phyloP scores from a whole-genome alignment of 2,113 vertebrate genomes.

The Syrmaticus mikado region DNA sequence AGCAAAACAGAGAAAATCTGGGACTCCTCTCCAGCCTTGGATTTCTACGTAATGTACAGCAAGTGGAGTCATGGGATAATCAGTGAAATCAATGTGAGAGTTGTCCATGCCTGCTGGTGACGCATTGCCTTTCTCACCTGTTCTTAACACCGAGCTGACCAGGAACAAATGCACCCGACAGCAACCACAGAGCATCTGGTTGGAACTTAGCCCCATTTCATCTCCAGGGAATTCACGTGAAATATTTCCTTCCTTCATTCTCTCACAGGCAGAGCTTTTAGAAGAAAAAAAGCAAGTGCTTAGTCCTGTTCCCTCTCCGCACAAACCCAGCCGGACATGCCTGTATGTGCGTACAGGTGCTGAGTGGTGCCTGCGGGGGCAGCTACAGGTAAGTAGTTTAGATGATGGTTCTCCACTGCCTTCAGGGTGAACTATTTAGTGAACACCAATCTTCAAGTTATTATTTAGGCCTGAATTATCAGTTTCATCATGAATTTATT shows the following conservation, averaged over 20 bases:
- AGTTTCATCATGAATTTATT: background rate
- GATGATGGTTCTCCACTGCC: background rate
- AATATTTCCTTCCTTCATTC: background rate
- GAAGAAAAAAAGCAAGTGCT: fast-evolving
- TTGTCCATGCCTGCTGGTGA: background rate
- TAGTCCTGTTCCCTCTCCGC: background rate
- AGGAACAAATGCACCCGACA: background rate
- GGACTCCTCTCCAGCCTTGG: background rate
- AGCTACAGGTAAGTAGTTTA: background rate
- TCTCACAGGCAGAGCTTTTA: background rate
- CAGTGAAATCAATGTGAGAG: background rate
- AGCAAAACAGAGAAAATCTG: background rate
- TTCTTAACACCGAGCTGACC: background rate
- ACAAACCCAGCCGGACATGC: background rate
- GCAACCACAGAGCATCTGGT: background rate
- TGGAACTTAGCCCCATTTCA: background rate
- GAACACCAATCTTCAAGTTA: background rate
- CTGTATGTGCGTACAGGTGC: background rate
- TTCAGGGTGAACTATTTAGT: background rate
- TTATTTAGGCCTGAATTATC: background rate
- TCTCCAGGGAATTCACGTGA: background rate
- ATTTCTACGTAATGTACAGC: background rate
- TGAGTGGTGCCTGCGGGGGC: background rate
- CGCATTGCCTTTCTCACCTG: background rate
- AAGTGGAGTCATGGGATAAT: background rate